Evolutionary conservation across 2,888 invertebrate genomes (phyloP).

Genomic region (Physocephala rufipes): DNA sequence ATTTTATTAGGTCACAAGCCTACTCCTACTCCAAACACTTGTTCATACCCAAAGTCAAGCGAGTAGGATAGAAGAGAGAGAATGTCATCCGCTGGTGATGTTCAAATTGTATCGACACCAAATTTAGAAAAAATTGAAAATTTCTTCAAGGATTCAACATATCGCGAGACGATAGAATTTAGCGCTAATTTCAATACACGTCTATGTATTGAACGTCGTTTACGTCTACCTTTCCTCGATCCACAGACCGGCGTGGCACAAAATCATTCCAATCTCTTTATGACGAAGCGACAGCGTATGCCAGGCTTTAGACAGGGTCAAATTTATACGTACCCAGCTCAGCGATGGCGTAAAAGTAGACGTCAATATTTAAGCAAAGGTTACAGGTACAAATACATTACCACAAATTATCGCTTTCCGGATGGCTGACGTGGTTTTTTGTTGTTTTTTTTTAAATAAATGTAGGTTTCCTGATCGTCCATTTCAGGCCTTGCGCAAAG

Average conservation of each 20-base stretch:
- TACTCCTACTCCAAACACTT: too few species aligned
- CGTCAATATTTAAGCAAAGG: conserved; percentile 78
- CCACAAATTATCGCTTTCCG: not conserved
- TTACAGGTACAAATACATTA: conserved; percentile 55
- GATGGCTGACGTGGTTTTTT: not conserved
- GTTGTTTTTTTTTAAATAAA: conserved; percentile 20
- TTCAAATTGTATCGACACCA: conserved; percentile 74
- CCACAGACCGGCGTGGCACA: conserved; percentile 98
- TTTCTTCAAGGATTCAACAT: conserved; percentile 87
- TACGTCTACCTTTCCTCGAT: conserved; percentile 94
- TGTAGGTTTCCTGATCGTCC: conserved; percentile 63
- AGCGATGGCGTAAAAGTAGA: conserved; percentile 90
- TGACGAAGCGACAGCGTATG: conserved; percentile 88
- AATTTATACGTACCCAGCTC: conserved; percentile 90
- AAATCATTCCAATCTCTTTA: conserved; percentile 89
- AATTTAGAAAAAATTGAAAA: conserved; percentile 80
- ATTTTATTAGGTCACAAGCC: too few species aligned
- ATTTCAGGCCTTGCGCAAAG: conserved; percentile 63
- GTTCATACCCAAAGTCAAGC: not conserved
- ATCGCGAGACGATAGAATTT: conserved; percentile 91
- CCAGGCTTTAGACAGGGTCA: conserved; percentile 90
- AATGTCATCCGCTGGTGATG: conserved; percentile 67
- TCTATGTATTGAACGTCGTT: conserved; percentile 87
- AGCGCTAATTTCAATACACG: conserved; percentile 94
- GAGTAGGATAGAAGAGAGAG: not conserved